Base-by-base conservation (phyloP, 2,888 invertebrate species). In the Notodonta ziczac region DNA sequence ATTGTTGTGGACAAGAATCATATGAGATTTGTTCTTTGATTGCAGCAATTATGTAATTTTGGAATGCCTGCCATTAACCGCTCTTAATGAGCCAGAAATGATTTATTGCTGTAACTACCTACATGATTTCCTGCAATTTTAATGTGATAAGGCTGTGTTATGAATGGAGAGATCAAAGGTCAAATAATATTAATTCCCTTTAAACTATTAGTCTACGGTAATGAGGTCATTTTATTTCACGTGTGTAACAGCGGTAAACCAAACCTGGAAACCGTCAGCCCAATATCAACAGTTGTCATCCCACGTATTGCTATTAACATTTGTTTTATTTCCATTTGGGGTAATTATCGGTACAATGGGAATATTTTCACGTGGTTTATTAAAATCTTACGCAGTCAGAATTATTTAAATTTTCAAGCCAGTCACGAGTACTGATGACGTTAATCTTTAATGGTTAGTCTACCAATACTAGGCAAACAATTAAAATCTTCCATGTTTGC, bases 11-110 rank as follows among this genome's bases (percentile, higher is more conserved):
- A 24, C 24, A 24, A 42, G 9, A 42, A 10, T 60, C 61, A 44
- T 62, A 44, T 65, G 59, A 46, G 59, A 61, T 32, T 56, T 32
- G 56, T 59, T 54, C 9, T 50, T 58, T 70, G 61, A 70, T 57
- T 60, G 52, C 53, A 32, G 62, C 42, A 32, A 57, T 53, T 58
- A 50, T 10, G 16, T 32, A 62, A 63, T 60, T 60, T 57, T 39
- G 55, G 10, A 35, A 5, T n/a, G 16, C 8, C 59, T 61, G 55
- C 60, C 53, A 69, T 71, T 67, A 71, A 7, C 12, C 10, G 51
- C 12, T 57, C 57, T 54, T 24, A 52, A 63, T 56, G 10, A 62
- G 61, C 60, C 62, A 65, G 69, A 64, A 65, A 72, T 62, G 58
- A 67, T 73, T 67, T 70, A 70, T 65, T 63, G 56, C 53, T 24